Evolutionary conservation across 2,888 invertebrate species (phyloP).

Genomic region (Melinaea marsaeus): DNA sequence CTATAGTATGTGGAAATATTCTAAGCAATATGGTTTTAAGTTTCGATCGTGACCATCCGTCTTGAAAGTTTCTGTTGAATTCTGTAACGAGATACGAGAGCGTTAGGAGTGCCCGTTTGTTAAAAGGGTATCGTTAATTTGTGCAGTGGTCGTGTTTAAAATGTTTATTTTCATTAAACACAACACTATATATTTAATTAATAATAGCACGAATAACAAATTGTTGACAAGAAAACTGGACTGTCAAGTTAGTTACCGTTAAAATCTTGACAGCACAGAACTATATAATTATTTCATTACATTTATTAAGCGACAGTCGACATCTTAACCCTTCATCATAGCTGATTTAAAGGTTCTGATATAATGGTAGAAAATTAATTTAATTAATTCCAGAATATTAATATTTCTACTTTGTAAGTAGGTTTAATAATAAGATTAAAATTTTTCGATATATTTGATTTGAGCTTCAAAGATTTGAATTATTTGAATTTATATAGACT

Average conservation of each 20-base stretch:
- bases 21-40: slow-evolving; percentile 23
- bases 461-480: too few relatives aligned
- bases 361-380: slow-evolving; percentile 25
- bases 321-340: slow-evolving; percentile 17
- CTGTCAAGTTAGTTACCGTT: not conserved
- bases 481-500: too few relatives aligned
- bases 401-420: too few relatives aligned
- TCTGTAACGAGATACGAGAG: slow-evolving; percentile 44
- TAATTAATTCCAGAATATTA: slow-evolving; percentile 20
- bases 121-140: slow-evolving; percentile 29
- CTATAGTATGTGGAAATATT: not conserved
- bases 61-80: slow-evolving; percentile 39
- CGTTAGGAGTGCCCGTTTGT: slow-evolving; percentile 37
- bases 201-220: too few relatives aligned
- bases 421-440: too few relatives aligned
- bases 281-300: not conserved
- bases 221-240: too few relatives aligned
- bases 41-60: slow-evolving; percentile 39
- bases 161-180: slow-evolving; percentile 2
- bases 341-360: slow-evolving; percentile 25
- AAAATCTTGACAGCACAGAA: not conserved
- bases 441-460: too few relatives aligned
- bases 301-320: slow-evolving; percentile 9
- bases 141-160: slow-evolving; percentile 15
- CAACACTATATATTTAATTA: too few relatives aligned